These are phyloP conservation scores for Heteromormyrus szaboi DNA, from an alignment of 2,797 vertebrate genomes.

Conservation along the genomic window DNA sequence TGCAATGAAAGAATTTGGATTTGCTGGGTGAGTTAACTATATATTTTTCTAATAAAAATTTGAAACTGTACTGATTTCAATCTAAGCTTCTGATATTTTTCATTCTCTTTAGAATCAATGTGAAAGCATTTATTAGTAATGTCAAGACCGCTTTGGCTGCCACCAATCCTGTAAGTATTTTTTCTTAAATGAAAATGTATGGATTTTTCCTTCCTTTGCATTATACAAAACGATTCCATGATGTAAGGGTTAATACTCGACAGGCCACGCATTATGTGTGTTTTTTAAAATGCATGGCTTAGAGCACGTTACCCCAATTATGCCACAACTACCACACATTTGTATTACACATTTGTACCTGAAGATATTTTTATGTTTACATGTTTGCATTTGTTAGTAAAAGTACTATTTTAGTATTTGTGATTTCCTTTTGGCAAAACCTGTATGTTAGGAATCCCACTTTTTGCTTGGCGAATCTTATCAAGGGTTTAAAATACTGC, in stretches of 20 bases:
- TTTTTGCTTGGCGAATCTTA: not conserved
- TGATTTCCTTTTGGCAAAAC: not conserved
- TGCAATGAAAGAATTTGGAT: conserved; percentile 97
- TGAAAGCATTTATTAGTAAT: conserved; percentile 94
- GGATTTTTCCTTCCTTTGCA: not conserved
- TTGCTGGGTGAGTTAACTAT: conserved; percentile 75
- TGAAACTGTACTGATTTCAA: not conserved
- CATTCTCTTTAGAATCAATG: conserved; percentile 72
- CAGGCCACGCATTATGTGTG: not conserved
- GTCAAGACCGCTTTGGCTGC: conserved; percentile 94
- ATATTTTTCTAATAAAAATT: not conserved
- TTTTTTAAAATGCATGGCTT: not conserved
- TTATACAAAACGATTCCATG: not conserved
- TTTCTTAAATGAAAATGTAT: not conserved
- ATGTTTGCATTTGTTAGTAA: not conserved
- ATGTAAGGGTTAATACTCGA: not conserved
- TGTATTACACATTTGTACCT: not conserved
- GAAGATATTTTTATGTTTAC: not conserved
- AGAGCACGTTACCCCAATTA: not conserved
- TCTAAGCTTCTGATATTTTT: not conserved
- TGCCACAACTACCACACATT: not conserved
- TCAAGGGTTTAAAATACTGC: not conserved
- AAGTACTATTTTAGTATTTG: not conserved
- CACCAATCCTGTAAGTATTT: conserved; percentile 81
- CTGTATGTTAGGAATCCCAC: not conserved